Base-by-base conservation (phyloP, 2,113 vertebrate genomes). In the Melanerpes formicivorus region DNA sequence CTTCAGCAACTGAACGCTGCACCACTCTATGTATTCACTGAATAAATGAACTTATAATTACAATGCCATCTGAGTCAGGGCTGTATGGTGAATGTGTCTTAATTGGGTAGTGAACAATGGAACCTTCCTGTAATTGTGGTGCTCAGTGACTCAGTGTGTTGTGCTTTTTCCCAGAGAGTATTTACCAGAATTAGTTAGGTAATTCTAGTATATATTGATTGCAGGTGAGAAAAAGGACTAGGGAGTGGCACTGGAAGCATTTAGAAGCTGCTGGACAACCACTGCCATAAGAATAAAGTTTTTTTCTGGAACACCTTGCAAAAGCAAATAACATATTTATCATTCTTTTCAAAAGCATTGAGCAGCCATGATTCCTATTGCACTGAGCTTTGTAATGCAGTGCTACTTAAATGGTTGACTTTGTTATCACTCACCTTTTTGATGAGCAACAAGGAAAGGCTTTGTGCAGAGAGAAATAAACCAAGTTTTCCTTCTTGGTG, bases 41-140 rank as follows among this genome's bases (percentile, higher is more conserved):
- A 92, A 80, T 83, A 89, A 94, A 86, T 91, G 48, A 91, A 72
- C 8, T 95, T 71, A 25, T 34, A 80, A 40, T 87, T 95, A 46
- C 17, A 60, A 10, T 80, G 40, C 19, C 44, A 17, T 59, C 48
- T 66, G 44, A 90, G 32, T 54, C 72, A 62, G 32, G 58, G 27
- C 40, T 76, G 17, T 30, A 25, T 27, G 34, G 29, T 18, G 59
- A 71, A 54, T 13, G 37, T 80, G 64, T 14, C 13, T 90, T 66
- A 48, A 40, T 25, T 85, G 44, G 44, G 40, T 54, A 69, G 13
- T 30, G 70, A 90, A 30, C 66, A 81, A 22, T 46, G 44, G 54
- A 59, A 17, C 40, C 22, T 62, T 46, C 46, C 73, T 46, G n/a
- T 26, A 42, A 1, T 11, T 34, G 32, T 23, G 32, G 18, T 84